Base-by-base conservation (phyloP, 2,888 invertebrate genomes). In the Nephrotoma guestfalica region DNA sequence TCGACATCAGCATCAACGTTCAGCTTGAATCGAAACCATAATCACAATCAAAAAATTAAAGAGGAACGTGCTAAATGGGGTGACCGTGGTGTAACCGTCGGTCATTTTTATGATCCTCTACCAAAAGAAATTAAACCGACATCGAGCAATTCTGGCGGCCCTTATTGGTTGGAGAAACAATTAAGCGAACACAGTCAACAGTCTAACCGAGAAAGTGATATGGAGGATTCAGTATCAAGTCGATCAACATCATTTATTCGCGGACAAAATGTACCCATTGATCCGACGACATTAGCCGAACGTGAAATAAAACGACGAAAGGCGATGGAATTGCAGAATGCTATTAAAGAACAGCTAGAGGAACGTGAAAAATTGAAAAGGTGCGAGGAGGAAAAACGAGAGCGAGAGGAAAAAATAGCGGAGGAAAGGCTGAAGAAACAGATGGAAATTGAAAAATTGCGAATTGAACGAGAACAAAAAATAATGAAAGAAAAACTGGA, bases 201-300 rank as follows among this genome's bases (percentile, higher is more conserved):
- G 15, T 42, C 41, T 2, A 15, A 43, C 6, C 84, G 90, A 6
- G 91, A 92, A 86, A 88, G 91, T 91, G 85, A 90, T 90, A 41
- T 84, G 45, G 71, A 92, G 90, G 88, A 91, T 83, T 87, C 88
- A 90, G 18, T 43, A 85, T 85, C 43, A 7, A 43, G 30, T 18
- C 30, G 18, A 45, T 92, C 90, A 86, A 93, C 93, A 88, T 95
- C 95, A 83, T 96, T 95, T 91, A 92, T 97, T 85, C 93, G 97
- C 88, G 98, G 98, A 7, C 97, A 97, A 92, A 97, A 97, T 91
- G 94, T 95, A 15, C 96, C 95, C 0, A 90, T 97, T 87, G 97
- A 97, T 90, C 95, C 96, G 1, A 94, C 94, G 88, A 94, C 96
- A 86, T 92, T 96, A 88, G 95, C 95, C 7, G 97, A 98, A 91